Conservation (phyloP, 2,113 vertebrate species). For the Lasiurus borealis region DNA sequence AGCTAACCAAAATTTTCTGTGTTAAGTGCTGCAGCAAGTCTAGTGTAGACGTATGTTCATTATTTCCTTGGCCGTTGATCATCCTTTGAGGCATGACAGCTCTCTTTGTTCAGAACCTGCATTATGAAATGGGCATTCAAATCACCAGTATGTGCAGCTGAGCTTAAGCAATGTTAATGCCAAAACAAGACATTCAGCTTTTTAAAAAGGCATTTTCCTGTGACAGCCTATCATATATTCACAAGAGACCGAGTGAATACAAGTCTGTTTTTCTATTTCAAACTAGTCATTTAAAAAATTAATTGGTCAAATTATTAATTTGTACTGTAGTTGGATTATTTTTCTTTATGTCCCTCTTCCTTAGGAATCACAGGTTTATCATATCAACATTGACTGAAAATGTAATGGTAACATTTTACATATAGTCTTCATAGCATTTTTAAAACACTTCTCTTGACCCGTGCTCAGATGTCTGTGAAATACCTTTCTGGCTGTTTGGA, state of each 20-base stretch:
- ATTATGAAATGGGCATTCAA: not conserved
- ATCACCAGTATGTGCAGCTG: not conserved
- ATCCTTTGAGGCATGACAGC: not conserved
- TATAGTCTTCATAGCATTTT: not conserved
- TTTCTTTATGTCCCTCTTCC: slow-evolving; percentile 20
- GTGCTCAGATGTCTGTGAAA: not conserved
- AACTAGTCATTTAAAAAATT: not conserved
- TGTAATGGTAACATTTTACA: not conserved
- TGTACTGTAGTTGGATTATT: not conserved
- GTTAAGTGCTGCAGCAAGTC: not conserved
- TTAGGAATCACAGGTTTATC: not conserved
- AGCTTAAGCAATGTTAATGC: not conserved
- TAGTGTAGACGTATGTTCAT: not conserved
- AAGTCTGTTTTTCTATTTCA: slow-evolving; percentile 13
- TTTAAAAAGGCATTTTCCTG: not conserved
- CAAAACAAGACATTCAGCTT: not conserved
- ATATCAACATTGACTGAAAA: not conserved
- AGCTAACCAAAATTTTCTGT: not conserved
- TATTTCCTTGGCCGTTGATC: not conserved
- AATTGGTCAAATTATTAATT: not conserved
- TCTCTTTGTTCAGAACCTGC: not conserved
- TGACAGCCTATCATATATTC: not conserved
- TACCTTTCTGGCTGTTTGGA: not conserved
- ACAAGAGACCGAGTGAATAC: not conserved
- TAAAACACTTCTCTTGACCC: not conserved